Evolutionary conservation across 2,797 vertebrate species (phyloP).

Genomic region (Enteromius thamalakanensis): DNA sequence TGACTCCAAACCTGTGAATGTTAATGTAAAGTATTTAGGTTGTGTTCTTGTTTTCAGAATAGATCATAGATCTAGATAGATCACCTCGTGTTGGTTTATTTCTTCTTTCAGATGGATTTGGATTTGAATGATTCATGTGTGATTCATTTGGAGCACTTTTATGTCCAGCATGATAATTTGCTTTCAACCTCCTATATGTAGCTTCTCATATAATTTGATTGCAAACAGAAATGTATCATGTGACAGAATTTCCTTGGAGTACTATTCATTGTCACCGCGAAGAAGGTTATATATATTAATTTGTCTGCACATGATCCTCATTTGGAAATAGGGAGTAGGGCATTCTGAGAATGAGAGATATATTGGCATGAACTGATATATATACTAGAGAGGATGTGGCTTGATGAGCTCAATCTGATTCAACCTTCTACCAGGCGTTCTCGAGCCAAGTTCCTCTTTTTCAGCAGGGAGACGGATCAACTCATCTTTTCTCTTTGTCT

Average conservation of each 20-base stretch:
- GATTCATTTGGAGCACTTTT: background rate
- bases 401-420: slow-evolving; percentile 11
- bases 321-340: slow-evolving; percentile 13
- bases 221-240: background rate
- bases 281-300: background rate
- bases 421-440: background rate
- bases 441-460: background rate
- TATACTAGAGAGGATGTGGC: background rate
- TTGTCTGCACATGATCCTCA: background rate
- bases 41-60: background rate
- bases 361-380: background rate
- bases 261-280: background rate
- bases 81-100: too few relatives aligned
- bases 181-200: background rate
- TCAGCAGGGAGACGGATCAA: background rate
- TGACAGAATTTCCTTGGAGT: background rate
- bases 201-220: background rate
- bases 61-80: background rate
- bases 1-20: background rate
- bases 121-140: background rate
- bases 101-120: background rate
- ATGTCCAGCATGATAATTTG: background rate
- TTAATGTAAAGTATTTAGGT: background rate
- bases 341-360: background rate
- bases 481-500: background rate